phyloP scores from a whole-genome alignment of 2,888 invertebrate genomes.

The Panzeria rudis region DNA sequence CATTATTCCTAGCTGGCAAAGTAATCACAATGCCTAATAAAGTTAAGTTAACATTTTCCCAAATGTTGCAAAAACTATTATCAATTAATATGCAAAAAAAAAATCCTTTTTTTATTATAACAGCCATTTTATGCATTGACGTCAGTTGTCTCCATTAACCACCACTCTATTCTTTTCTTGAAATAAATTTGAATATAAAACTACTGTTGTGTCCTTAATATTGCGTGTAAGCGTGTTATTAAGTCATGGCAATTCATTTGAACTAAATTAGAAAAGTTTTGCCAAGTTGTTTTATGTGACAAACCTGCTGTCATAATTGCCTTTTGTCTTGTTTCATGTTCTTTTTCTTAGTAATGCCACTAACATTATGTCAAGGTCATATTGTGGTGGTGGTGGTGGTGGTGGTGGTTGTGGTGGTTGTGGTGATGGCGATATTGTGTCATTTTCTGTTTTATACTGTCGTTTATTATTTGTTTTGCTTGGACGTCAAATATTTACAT shows the following conservation, averaged over 20 bases:
- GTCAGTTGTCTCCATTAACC: slow-evolving; percentile 27
- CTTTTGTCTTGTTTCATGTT: slow-evolving; percentile 1
- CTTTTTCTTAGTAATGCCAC: neutral
- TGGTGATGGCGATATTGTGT: no score
- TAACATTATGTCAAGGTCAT: slow-evolving; percentile 58
- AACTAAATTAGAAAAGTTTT: slow-evolving; percentile 32
- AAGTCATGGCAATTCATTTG: slow-evolving; percentile 30
- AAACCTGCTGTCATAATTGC: slow-evolving; percentile 47
- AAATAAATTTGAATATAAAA: slow-evolving; percentile 3
- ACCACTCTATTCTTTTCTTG: neutral
- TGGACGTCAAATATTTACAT: slow-evolving; percentile 25
- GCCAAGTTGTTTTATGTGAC: slow-evolving; percentile 19
- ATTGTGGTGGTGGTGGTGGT: no score
- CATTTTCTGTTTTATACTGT: slow-evolving; percentile 1
- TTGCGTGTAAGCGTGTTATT: slow-evolving; percentile 52
- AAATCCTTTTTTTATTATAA: neutral
- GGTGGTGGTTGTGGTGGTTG: no score
- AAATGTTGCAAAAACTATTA: no score
- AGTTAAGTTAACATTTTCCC: no score
- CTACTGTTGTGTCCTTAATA: slow-evolving; percentile 39
- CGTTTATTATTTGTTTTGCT: neutral
- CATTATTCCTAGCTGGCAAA: no score
- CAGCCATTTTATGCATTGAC: slow-evolving; percentile 20
- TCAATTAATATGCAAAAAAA: neutral
- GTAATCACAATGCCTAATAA: no score